Evolutionary conservation across 2,888 invertebrate genomes (phyloP).

Genomic region (Onthophagus sagittarius): DNA sequence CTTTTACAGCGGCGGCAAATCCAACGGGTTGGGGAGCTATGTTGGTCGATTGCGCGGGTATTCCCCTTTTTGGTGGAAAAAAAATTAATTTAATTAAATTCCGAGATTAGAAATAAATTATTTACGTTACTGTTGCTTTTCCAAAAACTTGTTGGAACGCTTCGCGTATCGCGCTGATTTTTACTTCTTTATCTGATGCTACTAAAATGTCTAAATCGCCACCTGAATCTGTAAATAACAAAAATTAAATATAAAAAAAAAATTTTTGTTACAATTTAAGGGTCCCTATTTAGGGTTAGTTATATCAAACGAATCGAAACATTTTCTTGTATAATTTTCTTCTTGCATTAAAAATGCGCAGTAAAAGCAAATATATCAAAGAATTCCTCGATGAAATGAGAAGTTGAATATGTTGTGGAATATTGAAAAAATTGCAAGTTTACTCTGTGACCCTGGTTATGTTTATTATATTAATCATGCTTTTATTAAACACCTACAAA

Average conservation of each 20-base stretch:
- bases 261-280: not conserved
- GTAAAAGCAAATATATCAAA: no score
- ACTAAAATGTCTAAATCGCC: slow-evolving; percentile 73
- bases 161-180: slow-evolving; percentile 72
- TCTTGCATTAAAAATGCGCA: no score
- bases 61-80: slow-evolving; percentile 51
- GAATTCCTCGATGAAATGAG: no score
- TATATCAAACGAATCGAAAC: no score
- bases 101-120: slow-evolving; percentile 15
- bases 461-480: no score
- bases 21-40: slow-evolving; percentile 76
- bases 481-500: no score
- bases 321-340: no score
- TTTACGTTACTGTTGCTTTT: slow-evolving; percentile 72
- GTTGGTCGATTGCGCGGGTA: slow-evolving; percentile 57
- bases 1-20: slow-evolving; percentile 69
- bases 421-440: no score
- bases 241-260: not conserved
- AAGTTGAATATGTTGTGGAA: no score
- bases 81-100: slow-evolving; percentile 3
- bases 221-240: slow-evolving; percentile 63
- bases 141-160: slow-evolving; percentile 78
- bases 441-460: no score
- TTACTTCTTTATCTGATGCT: slow-evolving; percentile 72
- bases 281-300: no score